Evolutionary conservation across 92 coral and sea anemone genomes (phyloP), one percentile per base, ranked within the genome.

Genomic region (Plumapathes pennacea): DNA sequence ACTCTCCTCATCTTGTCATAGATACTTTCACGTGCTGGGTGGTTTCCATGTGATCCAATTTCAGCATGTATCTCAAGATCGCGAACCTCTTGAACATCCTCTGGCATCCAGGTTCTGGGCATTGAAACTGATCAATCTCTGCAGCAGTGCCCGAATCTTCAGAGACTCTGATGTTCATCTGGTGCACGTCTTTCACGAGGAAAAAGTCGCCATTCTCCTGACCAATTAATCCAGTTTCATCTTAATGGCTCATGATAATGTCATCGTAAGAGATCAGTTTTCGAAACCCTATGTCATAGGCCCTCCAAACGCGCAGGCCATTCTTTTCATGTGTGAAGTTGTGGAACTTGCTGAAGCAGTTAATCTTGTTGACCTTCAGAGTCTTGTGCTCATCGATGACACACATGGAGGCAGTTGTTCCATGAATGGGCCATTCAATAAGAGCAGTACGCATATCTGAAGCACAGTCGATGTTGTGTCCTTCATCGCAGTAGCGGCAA

Each of bases 361-460:
- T 19, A 57, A 54, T 63, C 65, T 52, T 64, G 42, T 74, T 52
- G 8, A 62, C 45, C 28, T 74, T 45, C 24, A 74, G 21, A 10
- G 81, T 63, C 32, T 17, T 54, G 39, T 7, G 27, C n/a, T 62
- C 65, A 10, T 28, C 47, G 17, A 72, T 31, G 38, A 20, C 40
- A 22, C 44, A 72, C 38, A 50, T 58, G 43, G 70, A 27, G 10
- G 77, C 77, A 24, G 76, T n/a, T n/a, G n/a, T n/a, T n/a, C n/a
- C n/a, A 25, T 27, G 11, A 22, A 55, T 24, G 1, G 62, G 20
- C 45, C 69, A 26, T 47, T 61, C 69, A 10, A 28, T 61, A 56
- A 61, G 25, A 10, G 69, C 60, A 61, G 55, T 40, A 40, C 25
- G 22, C 69, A 61, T 42, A 18, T 61, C 69, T 42, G 42, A 39